A percentile compares a stretch with the other conserved stretches of the same genome.
phyloP scores from a whole-genome alignment of 2,797 vertebrate species.

The Nannoperca obscura region DNA sequence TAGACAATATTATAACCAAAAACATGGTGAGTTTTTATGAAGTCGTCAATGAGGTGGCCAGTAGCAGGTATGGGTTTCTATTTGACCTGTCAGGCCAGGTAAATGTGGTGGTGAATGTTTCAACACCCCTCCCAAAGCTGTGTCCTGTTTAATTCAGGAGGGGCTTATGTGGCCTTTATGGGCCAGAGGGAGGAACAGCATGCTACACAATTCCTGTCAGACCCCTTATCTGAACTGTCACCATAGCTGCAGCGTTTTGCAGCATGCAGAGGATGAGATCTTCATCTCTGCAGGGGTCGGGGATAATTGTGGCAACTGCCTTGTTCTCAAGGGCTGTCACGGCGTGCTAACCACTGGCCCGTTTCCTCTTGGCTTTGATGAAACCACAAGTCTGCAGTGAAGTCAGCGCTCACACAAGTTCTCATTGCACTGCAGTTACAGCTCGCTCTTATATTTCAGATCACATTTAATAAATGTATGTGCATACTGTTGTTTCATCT shows the following conservation, averaged over 20 bases:
- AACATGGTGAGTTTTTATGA: conserved; percentile 14
- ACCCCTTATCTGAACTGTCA: neutral
- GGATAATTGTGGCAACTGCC: conserved; percentile 29
- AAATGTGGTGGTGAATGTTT: conserved; percentile 35
- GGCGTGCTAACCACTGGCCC: conserved; percentile 1
- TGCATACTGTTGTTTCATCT: neutral
- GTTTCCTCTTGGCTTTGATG: conserved; percentile 22
- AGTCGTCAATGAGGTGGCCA: neutral
- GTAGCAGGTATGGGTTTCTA: neutral
- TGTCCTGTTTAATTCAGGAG: conserved; percentile 40
- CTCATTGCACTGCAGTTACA: neutral
- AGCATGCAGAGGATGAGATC: neutral
- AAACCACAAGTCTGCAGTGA: conserved; percentile 25
- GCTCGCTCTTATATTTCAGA: neutral
- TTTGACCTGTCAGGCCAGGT: conserved; percentile 37
- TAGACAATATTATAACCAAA: conserved; percentile 51
- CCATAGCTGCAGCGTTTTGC: conserved; percentile 15
- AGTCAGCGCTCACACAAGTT: conserved; percentile 21
- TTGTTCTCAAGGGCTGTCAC: conserved; percentile 19
- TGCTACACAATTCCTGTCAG: neutral
- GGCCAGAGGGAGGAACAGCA: neutral
- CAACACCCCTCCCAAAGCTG: conserved; percentile 54
- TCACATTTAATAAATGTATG: neutral
- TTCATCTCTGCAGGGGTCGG: conserved; percentile 38
- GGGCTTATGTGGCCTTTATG: neutral